Conservation (phyloP, 2,113 vertebrate genomes). For the Hemicordylus capensis region DNA sequence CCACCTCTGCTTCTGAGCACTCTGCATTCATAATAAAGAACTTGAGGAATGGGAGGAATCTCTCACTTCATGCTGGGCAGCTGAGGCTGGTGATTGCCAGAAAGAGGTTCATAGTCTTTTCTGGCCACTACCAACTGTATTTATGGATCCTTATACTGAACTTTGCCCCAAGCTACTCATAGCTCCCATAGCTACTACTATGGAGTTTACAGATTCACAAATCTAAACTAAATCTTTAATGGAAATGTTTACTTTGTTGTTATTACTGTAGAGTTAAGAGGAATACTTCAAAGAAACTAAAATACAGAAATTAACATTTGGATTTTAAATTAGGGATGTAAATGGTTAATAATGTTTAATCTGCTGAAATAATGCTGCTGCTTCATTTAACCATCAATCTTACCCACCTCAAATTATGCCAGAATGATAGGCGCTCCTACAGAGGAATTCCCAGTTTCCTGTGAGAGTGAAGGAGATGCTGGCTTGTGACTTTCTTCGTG, state of each 20-base stretch:
- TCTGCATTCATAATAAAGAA: too few species aligned
- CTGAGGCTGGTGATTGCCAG: background rate
- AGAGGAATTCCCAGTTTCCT: too few species aligned
- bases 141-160: background rate
- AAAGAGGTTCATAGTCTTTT: background rate
- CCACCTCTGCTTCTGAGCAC: background rate
- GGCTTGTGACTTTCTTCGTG: too few species aligned
- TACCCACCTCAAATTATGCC: too few species aligned
- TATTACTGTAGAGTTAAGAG: background rate
- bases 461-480: too few species aligned
- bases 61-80: background rate
- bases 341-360: too few species aligned
- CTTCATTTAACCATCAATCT: too few species aligned
- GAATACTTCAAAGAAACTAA: background rate
- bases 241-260: background rate
- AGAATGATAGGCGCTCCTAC: too few species aligned
- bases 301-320: background rate
- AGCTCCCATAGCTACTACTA: too few species aligned
- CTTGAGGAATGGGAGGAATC: background rate
- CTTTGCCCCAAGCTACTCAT: background rate
- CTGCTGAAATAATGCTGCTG: too few species aligned
- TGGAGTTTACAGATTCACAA: background rate
- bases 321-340: background rate
- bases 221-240: too few species aligned
- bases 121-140: background rate